phyloP scores from a whole-genome alignment of 1,140 invertebrate species.

The Helicoverpa armigera region DNA sequence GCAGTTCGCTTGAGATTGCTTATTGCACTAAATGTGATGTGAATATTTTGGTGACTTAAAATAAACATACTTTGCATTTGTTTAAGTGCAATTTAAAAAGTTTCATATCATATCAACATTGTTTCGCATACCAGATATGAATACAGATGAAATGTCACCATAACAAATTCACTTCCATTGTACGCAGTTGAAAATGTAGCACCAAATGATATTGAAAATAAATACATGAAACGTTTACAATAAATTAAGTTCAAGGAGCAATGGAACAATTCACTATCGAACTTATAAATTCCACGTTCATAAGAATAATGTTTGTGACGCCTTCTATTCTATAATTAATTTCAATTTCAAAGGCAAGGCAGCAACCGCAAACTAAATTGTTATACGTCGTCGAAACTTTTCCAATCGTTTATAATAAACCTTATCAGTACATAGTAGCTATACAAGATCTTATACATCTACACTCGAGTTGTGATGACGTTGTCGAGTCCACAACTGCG shows the following conservation, averaged over 20 bases:
- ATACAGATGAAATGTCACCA: no score
- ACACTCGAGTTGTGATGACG: slow-evolving; percentile 10
- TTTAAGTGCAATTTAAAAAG: background rate
- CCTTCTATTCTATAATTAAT: slow-evolving; percentile 20
- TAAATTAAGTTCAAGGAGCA: background rate
- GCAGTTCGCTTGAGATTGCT: background rate
- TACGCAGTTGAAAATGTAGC: slow-evolving; percentile 20
- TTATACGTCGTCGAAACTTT: slow-evolving; percentile 25
- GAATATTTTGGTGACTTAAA: background rate
- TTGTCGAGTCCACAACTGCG: slow-evolving; percentile 25
- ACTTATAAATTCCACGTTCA: slow-evolving; percentile 6
- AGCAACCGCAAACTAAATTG: slow-evolving; percentile 28
- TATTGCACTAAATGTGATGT: slow-evolving; percentile 21
- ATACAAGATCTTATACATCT: slow-evolving; percentile 52
- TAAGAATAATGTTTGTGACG: slow-evolving; percentile 12
- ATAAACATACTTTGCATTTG: background rate
- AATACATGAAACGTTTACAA: slow-evolving; percentile 6
- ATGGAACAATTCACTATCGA: background rate
- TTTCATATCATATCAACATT: background rate
- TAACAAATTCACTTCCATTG: background rate
- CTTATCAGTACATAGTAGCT: slow-evolving; percentile 50
- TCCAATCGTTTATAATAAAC: slow-evolving; percentile 31
- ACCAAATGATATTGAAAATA: slow-evolving; percentile 36
- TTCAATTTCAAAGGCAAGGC: slow-evolving; percentile 21
- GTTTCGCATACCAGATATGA: background rate